Conservation (phyloP, 2,113 vertebrate species). For the Echinops telfairi region DNA sequence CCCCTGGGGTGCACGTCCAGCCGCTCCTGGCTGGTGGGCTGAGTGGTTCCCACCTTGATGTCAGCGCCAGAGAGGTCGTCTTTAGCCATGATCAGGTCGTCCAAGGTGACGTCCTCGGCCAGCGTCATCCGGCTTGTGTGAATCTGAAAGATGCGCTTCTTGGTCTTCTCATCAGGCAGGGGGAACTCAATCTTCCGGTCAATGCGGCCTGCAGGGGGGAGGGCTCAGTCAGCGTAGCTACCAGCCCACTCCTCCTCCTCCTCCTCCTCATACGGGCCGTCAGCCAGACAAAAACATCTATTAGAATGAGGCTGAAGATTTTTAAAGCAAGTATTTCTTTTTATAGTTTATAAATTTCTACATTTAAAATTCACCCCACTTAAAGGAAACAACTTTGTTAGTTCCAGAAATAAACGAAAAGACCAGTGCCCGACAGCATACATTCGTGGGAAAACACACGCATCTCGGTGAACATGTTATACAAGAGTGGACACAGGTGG, state of each 20-base stretch:
- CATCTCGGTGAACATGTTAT: neutral
- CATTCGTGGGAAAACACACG: conserved; percentile 1
- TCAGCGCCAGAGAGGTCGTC: conserved; percentile 98
- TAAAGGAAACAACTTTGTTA: conserved; percentile 4
- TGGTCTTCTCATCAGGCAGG: conserved; percentile 98
- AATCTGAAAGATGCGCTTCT: conserved; percentile 98
- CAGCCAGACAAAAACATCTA: neutral
- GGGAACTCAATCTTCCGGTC: conserved; percentile 99
- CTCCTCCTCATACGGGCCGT: neutral
- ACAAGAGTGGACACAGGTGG: neutral
- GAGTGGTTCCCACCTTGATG: conserved; percentile 91
- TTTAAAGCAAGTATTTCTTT: neutral
- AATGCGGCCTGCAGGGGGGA: conserved; percentile 91
- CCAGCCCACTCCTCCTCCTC: neutral
- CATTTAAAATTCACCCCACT: neutral
- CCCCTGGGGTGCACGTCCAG: too few species aligned
- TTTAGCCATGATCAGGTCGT: conserved; percentile 98
- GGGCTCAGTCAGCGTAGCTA: neutral
- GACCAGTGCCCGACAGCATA: neutral
- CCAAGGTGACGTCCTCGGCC: conserved; percentile 95
- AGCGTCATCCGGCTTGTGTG: conserved; percentile 98
- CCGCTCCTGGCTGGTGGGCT: neutral
- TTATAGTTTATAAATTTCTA: neutral
- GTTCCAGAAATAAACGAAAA: neutral
- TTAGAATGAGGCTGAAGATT: neutral